These are phyloP conservation scores for Megatriorchis doriae DNA, from an alignment of 2,113 vertebrate genomes.

Conservation along the genomic window DNA sequence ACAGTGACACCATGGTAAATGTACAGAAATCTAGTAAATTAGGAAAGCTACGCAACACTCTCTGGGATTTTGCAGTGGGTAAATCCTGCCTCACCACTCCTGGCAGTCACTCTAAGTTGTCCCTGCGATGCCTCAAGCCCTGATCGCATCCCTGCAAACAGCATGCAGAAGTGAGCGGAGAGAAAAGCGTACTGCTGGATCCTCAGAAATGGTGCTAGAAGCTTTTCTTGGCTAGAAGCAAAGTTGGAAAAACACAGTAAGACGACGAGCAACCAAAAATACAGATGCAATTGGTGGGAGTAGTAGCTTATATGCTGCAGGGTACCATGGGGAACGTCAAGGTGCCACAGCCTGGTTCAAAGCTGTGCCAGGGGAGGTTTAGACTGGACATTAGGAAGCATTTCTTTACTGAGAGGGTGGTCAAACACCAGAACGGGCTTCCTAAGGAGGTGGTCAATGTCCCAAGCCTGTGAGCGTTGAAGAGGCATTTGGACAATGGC, in stretches of 20 bases:
- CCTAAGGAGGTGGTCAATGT: neutral
- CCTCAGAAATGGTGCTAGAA: neutral
- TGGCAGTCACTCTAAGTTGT: neutral
- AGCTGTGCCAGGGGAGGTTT: neutral
- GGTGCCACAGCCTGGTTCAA: neutral
- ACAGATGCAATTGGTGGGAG: neutral
- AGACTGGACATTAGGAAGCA: neutral
- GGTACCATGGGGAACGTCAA: neutral
- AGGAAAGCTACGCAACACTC: neutral
- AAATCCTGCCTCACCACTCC: neutral
- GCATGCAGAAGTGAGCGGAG: fast-evolving
- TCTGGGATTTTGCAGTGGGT: neutral
- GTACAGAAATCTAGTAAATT: neutral
- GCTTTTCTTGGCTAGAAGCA: neutral
- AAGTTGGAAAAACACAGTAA: neutral
- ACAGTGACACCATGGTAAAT: neutral
- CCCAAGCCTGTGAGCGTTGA: neutral
- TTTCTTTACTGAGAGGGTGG: neutral
- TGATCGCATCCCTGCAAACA: neutral
- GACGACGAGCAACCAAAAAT: neutral
- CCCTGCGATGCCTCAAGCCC: neutral
- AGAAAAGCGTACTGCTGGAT: neutral
- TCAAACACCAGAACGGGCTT: neutral
- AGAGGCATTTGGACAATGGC: neutral
- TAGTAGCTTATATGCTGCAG: neutral